Conservation (phyloP, 2,888 invertebrate genomes). For the Tetropium fuscum region DNA sequence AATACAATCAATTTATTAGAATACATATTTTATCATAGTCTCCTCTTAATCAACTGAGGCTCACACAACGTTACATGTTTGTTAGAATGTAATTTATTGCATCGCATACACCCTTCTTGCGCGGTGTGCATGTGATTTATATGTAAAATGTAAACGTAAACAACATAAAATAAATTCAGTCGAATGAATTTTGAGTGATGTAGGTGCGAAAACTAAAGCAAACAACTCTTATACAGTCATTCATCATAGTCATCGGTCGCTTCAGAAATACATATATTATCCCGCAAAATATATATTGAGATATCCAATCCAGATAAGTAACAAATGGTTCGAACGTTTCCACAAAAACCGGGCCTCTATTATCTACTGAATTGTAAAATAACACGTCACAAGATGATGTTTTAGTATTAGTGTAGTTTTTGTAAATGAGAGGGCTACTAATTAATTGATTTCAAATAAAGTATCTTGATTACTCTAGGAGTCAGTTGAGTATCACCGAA, state of each 20-base stretch:
- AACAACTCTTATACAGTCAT: conserved; percentile 20
- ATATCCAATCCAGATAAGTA: conserved; percentile 59
- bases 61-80: too few species aligned
- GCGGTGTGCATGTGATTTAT: conserved; percentile 17
- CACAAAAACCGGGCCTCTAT: conserved; percentile 30
- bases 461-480: too few species aligned
- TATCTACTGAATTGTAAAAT: neutral
- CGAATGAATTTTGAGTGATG: conserved; percentile 26
- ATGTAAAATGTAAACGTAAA: conserved; percentile 21
- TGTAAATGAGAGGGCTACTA: too few species aligned
- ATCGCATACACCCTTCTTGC: neutral
- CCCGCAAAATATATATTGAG: conserved; percentile 50
- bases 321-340: conserved; percentile 52
- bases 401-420: too few species aligned
- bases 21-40: too few species aligned
- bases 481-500: too few species aligned
- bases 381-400: too few species aligned
- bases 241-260: conserved; percentile 35
- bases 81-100: too few species aligned
- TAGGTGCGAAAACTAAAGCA: conserved; percentile 28
- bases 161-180: conserved; percentile 26
- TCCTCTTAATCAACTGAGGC: too few species aligned
- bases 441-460: too few species aligned
- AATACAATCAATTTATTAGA: too few species aligned
- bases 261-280: conserved; percentile 42